Evolutionary conservation across 2,797 vertebrate species (phyloP).

Genomic region (Anguilla megastoma): DNA sequence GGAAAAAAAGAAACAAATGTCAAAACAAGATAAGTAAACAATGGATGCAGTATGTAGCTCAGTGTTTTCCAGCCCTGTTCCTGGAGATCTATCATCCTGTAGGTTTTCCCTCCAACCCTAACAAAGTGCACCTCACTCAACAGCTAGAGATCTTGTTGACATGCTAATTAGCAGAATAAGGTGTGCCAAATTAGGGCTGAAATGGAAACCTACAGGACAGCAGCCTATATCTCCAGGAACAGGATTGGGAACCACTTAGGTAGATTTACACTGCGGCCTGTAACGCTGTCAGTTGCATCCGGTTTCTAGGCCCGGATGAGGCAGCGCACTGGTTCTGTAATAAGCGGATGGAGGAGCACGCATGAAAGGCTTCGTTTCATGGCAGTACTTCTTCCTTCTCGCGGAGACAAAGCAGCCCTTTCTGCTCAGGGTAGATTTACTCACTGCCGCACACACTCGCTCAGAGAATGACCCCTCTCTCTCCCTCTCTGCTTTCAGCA

Average conservation of each 20-base stretch:
- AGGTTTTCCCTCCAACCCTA: too few relatives aligned
- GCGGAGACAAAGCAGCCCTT: conserved; percentile 40
- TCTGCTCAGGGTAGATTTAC: conserved; percentile 27
- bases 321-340: conserved; percentile 26
- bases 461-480: conserved; percentile 30
- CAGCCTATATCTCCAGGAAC: neutral
- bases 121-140: too few relatives aligned
- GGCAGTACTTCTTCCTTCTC: conserved; percentile 41
- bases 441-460: neutral
- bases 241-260: neutral
- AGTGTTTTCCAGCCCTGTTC: too few relatives aligned
- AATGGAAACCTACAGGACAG: too few relatives aligned
- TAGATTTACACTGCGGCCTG: neutral
- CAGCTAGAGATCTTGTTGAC: too few relatives aligned
- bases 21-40: neutral
- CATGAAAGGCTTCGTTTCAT: conserved; percentile 36
- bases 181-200: too few relatives aligned
- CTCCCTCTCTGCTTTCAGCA: conserved; percentile 27
- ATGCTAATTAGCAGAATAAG: too few relatives aligned
- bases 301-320: conserved; percentile 13
- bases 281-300: neutral
- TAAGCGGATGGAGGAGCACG: conserved; percentile 21
- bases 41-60: too few relatives aligned
- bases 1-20: neutral
- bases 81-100: too few relatives aligned